Base-by-base conservation (phyloP, 2,888 invertebrate genomes). In the Erebia epiphron region DNA sequence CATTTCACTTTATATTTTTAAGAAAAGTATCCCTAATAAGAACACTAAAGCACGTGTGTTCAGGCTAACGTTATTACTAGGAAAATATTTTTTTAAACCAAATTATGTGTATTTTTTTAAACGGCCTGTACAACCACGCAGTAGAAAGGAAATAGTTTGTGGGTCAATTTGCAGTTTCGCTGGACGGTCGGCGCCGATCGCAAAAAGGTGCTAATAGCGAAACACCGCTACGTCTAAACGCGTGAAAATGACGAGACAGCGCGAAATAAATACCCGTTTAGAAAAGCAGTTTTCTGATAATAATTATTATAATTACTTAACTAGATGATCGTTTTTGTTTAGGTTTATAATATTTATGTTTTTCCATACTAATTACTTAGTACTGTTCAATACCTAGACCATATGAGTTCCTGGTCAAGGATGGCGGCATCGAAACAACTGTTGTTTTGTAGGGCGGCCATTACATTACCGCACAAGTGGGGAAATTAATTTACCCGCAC, bases 191-290 rank as follows among this genome's bases (percentile, higher is more conserved):
- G 18, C 7, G 49, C 49, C 16, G 10, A 43, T 16, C 41, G 14
- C 50, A 9, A 26, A 62, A 63, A 50, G 10, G 50, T 63, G 63
- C 35, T 63, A 63, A 63, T 50, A n/a, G 26, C 63, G 26, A 3
- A 52, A 9, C 21, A 35, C 50, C 63, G 63, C n/a, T 50, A 50
- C 14, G 49, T 46, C n/a, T 49, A 9, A 50, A 63, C 11, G n/a
- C n/a, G 50, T 16, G n/a, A 50, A 63, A n/a, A 9, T 26, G 14
- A 57, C 16, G 10, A 58, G 9, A 14, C 35, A 14, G 8, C 14
- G 14, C 14, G 58, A 35, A 5, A 57, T 14, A 1, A 13, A 35
- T 14, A 14, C 4, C 26, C 35, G 35, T 35, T 35, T 35, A 35
- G 35, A 1, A 35, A 7, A 35, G 35, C 35, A 35, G 35, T 7